Evolutionary conservation across 2,113 vertebrate species (phyloP).

Genomic region (Pseudolaguvia tuberculata): DNA sequence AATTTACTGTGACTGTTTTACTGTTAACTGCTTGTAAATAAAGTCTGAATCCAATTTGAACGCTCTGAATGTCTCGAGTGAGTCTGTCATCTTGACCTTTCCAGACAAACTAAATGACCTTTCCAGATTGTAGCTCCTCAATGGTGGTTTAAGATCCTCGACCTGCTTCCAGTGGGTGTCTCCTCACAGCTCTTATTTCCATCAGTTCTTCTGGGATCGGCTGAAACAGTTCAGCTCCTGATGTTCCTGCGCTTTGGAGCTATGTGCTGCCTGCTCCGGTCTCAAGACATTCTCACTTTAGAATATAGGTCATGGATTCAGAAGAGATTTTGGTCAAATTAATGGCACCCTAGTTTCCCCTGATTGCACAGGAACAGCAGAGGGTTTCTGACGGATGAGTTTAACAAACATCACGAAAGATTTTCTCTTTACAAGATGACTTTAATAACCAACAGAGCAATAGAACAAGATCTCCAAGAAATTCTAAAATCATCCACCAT

Average conservation of each 20-base stretch:
- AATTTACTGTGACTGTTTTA: not conserved
- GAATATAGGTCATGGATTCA: conserved; percentile 48
- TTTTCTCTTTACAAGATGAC: not conserved
- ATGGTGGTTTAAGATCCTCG: no score
- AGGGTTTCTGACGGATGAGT: no score
- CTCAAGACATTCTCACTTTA: conserved; percentile 46
- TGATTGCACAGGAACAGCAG: not conserved
- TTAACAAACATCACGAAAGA: not conserved
- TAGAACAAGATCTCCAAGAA: not conserved
- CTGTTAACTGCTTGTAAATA: not conserved
- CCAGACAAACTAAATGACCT: not conserved
- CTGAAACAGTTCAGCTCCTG: conserved; percentile 34
- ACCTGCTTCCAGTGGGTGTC: not conserved
- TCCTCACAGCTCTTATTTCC: conserved; percentile 14
- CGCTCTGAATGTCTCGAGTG: no score
- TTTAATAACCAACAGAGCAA: not conserved
- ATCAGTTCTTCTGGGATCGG: conserved; percentile 30
- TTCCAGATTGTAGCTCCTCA: not conserved
- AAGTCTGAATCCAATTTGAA: not conserved
- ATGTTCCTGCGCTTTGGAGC: not conserved
- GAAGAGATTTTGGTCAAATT: not conserved
- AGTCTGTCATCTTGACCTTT: no score
- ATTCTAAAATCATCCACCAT: not conserved
- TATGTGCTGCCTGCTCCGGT: conserved; percentile 4
- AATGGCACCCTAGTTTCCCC: not conserved